Evolutionary conservation across 2,113 vertebrate genomes (phyloP).

Genomic region (Lipophrys pholis): DNA sequence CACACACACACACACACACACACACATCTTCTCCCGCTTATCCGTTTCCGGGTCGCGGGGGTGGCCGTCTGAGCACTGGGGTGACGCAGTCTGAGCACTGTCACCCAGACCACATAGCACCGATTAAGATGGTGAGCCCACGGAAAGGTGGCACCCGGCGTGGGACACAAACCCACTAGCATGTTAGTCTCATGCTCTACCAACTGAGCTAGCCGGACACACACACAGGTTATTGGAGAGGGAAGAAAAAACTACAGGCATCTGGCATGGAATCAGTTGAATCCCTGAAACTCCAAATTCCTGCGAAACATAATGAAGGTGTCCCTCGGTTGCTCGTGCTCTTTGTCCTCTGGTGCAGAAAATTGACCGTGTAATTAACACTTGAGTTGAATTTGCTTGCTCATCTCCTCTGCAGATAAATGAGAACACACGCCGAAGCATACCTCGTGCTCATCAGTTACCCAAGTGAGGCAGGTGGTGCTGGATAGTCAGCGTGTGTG

Average conservation of each 20-base stretch:
- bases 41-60: too few species aligned
- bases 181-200: too few species aligned
- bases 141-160: too few species aligned
- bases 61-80: too few species aligned
- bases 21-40: too few species aligned
- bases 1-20: background rate
- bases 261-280: slow-evolving; percentile 11
- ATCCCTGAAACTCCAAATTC: slow-evolving; percentile 1
- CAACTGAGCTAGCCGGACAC: too few species aligned
- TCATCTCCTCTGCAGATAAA: slow-evolving; percentile 69
- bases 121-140: too few species aligned
- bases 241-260: background rate
- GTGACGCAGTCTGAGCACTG: too few species aligned
- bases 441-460: slow-evolving; percentile 66
- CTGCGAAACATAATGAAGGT: slow-evolving; percentile 34
- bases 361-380: slow-evolving; percentile 60
- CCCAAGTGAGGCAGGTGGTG: slow-evolving; percentile 71
- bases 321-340: slow-evolving; percentile 1
- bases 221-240: background rate
- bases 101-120: too few species aligned
- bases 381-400: slow-evolving; percentile 67
- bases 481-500: slow-evolving; percentile 50
- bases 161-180: too few species aligned
- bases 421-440: slow-evolving; percentile 50
- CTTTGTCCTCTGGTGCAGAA: slow-evolving; percentile 47